Conservation (phyloP, 2,113 vertebrate genomes). For the Heteronetta atricapilla region DNA sequence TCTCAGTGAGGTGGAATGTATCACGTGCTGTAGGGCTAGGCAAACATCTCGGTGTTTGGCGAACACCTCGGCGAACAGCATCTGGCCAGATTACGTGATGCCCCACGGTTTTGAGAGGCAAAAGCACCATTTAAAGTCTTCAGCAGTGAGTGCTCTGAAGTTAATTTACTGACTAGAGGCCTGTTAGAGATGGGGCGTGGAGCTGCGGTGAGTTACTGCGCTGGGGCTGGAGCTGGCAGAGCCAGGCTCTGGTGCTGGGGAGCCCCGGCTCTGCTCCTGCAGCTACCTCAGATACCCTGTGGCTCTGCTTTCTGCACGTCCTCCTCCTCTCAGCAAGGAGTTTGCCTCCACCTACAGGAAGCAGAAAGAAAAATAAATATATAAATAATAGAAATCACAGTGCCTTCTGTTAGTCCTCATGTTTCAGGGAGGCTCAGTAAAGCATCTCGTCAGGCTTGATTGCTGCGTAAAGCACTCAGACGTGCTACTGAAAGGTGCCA, state of each 20-base stretch:
- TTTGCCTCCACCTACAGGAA: slow-evolving; percentile 83
- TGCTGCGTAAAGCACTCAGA: rapidly evolving
- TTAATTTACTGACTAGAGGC: not conserved
- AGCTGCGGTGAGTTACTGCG: rapidly evolving
- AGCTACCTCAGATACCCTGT: not conserved
- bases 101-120: not conserved
- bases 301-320: not conserved
- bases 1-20: rapidly evolving
- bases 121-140: not conserved
- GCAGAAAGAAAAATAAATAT: slow-evolving; percentile 1
- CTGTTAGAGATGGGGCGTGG: rapidly evolving
- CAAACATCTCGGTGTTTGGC: not conserved
- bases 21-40: not conserved
- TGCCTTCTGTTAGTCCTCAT: not conserved
- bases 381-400: not conserved
- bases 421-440: not conserved
- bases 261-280: not conserved
- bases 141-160: rapidly evolving
- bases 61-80: rapidly evolving
- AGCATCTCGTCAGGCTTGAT: not conserved
- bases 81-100: rapidly evolving
- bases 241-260: not conserved
- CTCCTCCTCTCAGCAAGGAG: slow-evolving; percentile 65
- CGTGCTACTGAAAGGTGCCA: not conserved
- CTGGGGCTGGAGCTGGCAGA: not conserved